Percentiles rank a stretch among this genome's conserved stretches.
Evolutionary conservation across 23 tunicate genomes (phyloP).

Genomic region (Halocynthia roretzi): DNA sequence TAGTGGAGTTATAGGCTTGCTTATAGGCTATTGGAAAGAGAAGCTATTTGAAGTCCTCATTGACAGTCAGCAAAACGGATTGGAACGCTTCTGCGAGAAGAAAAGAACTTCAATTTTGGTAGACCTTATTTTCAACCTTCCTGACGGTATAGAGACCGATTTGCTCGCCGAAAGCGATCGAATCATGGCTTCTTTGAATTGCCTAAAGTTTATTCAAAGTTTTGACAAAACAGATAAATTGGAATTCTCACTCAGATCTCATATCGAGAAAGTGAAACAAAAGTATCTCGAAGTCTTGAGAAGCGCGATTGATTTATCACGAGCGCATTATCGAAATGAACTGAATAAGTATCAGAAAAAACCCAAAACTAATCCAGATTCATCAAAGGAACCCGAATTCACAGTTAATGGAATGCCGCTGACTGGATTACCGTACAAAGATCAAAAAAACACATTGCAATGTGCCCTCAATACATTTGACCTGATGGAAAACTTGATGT

Average conservation of each 20-base stretch:
- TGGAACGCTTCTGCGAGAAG: constrained; percentile 1
- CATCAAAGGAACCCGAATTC: constrained; percentile 9
- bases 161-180: constrained; percentile 44
- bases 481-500: constrained; percentile 27
- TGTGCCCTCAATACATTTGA: constrained; percentile 53
- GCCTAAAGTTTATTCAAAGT: constrained; percentile 41
- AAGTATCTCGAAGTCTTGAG: constrained; percentile 30
- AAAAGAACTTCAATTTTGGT: constrained; percentile 16
- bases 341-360: constrained; percentile 19
- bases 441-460: constrained; percentile 36
- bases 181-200: constrained; percentile 49
- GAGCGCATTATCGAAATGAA: constrained; percentile 56
- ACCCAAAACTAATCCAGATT: background rate
- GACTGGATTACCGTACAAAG: constrained; percentile 26
- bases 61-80: background rate
- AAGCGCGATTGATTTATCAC: constrained; percentile 41
- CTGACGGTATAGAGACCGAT: constrained; percentile 66
- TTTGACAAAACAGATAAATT: constrained; percentile 40
- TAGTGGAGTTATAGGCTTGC: constrained; percentile 42
- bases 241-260: background rate
- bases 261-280: constrained; percentile 5
- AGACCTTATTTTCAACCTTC: constrained; percentile 25
- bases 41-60: constrained; percentile 39
- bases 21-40: constrained; percentile 61
- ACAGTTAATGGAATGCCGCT: constrained; percentile 25